Percentiles rank a stretch among this genome's conserved stretches.
These are phyloP conservation scores for Felis chaus DNA, from an alignment of 2,113 vertebrate species.

Conservation along the genomic window DNA sequence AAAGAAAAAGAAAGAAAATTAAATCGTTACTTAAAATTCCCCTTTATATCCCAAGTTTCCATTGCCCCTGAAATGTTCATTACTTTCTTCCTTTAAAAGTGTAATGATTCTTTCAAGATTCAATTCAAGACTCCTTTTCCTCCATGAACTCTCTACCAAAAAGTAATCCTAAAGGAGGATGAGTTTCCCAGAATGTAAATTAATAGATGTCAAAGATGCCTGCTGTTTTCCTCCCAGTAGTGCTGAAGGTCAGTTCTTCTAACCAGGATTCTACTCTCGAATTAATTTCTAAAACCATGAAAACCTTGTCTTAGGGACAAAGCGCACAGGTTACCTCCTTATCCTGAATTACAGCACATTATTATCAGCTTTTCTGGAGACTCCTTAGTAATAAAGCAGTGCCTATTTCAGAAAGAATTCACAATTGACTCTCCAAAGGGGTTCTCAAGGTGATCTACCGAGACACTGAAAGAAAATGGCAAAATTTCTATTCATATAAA, in stretches of 20 bases:
- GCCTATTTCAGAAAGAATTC: not conserved
- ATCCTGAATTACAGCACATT: not conserved
- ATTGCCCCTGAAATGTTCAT: not conserved
- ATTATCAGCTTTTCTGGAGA: not conserved
- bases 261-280: not conserved
- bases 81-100: not conserved
- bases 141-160: not conserved
- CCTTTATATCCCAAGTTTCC: not conserved
- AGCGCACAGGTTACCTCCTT: not conserved
- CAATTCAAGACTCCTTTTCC: not conserved
- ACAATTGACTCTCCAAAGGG: not conserved
- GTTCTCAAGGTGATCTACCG: not conserved
- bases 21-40: not conserved
- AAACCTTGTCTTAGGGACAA: not conserved
- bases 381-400: not conserved
- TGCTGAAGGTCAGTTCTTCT: not conserved
- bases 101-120: not conserved
- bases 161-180: not conserved
- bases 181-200: not conserved
- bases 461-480: not conserved
- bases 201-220: not conserved
- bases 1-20: not conserved
- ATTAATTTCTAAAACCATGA: not conserved
- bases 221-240: not conserved
- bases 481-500: not conserved